Percentiles rank a stretch among this genome's conserved stretches.
These are phyloP conservation scores for Phorcus lineatus DNA, from an alignment of 2,888 invertebrate genomes.

Conservation along the genomic window DNA sequence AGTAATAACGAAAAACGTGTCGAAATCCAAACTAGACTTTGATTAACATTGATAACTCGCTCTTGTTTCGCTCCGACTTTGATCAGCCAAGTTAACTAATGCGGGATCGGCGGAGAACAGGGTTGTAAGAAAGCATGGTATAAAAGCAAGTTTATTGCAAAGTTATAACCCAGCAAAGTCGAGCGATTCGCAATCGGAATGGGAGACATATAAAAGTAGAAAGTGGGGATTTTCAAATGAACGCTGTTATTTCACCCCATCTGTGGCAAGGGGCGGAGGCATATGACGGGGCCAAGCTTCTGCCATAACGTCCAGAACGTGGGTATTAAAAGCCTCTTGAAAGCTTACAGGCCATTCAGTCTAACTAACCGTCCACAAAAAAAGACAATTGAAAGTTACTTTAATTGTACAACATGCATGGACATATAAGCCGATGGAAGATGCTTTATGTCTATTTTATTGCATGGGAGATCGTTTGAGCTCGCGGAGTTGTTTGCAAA, in stretches of 20 bases:
- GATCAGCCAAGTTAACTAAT: constrained; percentile 7
- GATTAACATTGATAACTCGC: neutral
- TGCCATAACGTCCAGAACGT: neutral
- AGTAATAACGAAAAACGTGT: no score
- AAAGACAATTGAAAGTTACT: constrained; percentile 24
- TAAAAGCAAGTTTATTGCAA: constrained; percentile 26
- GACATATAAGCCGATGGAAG: constrained; percentile 19
- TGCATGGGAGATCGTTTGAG: constrained; percentile 10
- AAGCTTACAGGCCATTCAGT: constrained; percentile 15
- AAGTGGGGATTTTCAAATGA: constrained; percentile 27
- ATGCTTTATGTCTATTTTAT: constrained; percentile 18
- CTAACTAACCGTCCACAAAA: constrained; percentile 11
- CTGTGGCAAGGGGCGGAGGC: constrained; percentile 23
- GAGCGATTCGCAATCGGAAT: constrained; percentile 27
- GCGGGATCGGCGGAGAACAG: neutral
- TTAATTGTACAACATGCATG: constrained; percentile 21
- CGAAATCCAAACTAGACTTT: no score
- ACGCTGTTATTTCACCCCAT: constrained; percentile 18
- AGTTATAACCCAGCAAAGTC: constrained; percentile 25
- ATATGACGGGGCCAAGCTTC: neutral
- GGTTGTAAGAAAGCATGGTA: constrained; percentile 18
- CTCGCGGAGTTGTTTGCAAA: constrained; percentile 8
- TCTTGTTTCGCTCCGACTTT: neutral
- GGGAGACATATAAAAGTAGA: constrained; percentile 22
- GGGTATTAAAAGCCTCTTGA: constrained; percentile 19